These are phyloP conservation scores for Scophthalmus maximus DNA, from an alignment of 2,113 vertebrate species.

Conservation along the genomic window DNA sequence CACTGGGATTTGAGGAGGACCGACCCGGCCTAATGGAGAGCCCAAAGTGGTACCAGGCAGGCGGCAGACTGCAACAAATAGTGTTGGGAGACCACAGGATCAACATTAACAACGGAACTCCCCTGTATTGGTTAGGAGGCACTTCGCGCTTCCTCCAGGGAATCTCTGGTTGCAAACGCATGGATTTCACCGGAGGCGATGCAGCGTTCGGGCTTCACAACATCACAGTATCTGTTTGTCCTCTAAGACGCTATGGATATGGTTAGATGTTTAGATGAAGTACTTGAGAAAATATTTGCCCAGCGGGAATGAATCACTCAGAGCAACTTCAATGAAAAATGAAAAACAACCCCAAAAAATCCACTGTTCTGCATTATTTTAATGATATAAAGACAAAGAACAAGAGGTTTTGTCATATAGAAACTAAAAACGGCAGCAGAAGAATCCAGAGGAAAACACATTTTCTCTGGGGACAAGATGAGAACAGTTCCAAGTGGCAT, in stretches of 20 bases:
- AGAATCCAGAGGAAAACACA: neutral
- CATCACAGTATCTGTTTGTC: conserved; percentile 30
- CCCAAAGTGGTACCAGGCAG: conserved; percentile 74
- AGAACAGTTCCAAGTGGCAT: conserved; percentile 11
- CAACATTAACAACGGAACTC: conserved; percentile 61
- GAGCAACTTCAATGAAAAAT: conserved; percentile 25
- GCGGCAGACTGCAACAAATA: conserved; percentile 67
- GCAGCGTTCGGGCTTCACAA: conserved; percentile 42
- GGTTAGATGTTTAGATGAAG: neutral
- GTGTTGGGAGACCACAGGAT: conserved; percentile 62
- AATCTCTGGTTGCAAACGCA: conserved; percentile 74
- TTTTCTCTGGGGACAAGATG: neutral
- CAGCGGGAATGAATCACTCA: neutral
- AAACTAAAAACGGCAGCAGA: neutral
- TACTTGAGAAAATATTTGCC: neutral
- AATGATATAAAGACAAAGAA: no score
- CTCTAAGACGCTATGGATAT: neutral
- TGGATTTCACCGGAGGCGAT: conserved; percentile 47
- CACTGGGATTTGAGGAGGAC: conserved; percentile 59
- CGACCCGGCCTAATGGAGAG: conserved; percentile 64
- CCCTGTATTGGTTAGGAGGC: conserved; percentile 52
- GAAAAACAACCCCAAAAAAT: no score
- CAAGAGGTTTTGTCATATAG: conserved; percentile 18
- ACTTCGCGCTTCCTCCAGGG: conserved; percentile 45
- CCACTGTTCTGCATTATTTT: no score